These are phyloP conservation scores for Metaphire vulgaris DNA, from an alignment of 1,140 invertebrate genomes.

Conservation along the genomic window DNA sequence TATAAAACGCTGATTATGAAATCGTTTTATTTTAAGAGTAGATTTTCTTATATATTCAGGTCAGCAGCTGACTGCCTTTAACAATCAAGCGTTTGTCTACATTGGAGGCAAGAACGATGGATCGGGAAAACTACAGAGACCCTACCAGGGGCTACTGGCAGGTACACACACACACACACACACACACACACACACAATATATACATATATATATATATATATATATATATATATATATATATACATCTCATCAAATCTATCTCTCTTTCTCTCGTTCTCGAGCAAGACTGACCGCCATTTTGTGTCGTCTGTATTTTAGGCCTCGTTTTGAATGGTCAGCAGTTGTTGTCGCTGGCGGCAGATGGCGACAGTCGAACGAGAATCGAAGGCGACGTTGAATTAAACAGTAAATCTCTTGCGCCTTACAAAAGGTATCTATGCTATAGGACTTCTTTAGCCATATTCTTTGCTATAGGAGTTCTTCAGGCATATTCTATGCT, in stretches of 20 bases:
- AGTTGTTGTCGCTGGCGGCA: conserved; percentile 75
- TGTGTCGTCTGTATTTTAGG: conserved; percentile 37
- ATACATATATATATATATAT: neutral
- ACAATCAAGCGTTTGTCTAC: conserved; percentile 80
- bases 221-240: neutral
- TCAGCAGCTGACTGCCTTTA: conserved; percentile 80
- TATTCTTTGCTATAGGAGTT: too few relatives aligned
- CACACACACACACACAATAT: too few relatives aligned
- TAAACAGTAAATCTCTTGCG: conserved; percentile 36
- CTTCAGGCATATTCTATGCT: too few relatives aligned
- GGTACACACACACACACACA: conserved; percentile 51
- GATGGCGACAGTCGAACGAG: conserved; percentile 69
- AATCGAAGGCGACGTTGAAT: conserved; percentile 56
- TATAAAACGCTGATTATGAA: neutral
- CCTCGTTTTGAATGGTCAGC: conserved; percentile 71
- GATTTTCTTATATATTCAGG: too few relatives aligned
- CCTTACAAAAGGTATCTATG: conserved; percentile 17
- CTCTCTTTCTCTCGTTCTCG: too few relatives aligned
- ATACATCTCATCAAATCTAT: too few relatives aligned
- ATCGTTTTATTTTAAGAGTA: neutral
- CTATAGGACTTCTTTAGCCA: too few relatives aligned
- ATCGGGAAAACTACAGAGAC: conserved; percentile 63
- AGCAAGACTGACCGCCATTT: too few relatives aligned
- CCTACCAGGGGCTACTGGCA: conserved; percentile 75
- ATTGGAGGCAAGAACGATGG: conserved; percentile 77